Percentiles rank a stretch among this genome's conserved stretches.
Evolutionary conservation across 2,113 vertebrate genomes (phyloP).

Genomic region (Bufo bufo): DNA sequence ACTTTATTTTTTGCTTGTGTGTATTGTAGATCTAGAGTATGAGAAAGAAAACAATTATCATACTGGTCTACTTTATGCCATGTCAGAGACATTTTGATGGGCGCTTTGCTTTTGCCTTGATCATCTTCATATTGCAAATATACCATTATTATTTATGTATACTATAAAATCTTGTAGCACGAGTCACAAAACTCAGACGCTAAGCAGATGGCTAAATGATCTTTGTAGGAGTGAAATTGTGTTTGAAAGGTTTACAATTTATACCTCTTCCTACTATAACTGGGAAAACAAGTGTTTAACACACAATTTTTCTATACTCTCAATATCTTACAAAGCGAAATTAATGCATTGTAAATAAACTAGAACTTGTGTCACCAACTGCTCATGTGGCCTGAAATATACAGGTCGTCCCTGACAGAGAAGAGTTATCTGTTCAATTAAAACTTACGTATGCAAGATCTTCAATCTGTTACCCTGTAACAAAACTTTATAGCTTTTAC

Average conservation of each 20-base stretch:
- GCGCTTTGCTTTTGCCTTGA: background rate
- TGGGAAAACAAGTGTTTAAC: background rate
- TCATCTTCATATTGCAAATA: background rate
- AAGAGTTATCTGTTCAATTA: too few relatives aligned
- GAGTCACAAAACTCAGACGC: conserved; percentile 9
- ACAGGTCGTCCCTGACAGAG: background rate
- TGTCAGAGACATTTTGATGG: background rate
- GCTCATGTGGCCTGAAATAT: background rate
- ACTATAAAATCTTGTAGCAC: background rate
- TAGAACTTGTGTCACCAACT: background rate
- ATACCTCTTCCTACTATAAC: conserved; percentile 2
- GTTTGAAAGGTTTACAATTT: background rate
- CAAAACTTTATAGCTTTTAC: too few relatives aligned
- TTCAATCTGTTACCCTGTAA: too few relatives aligned
- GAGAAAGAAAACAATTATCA: background rate
- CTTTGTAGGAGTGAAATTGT: background rate
- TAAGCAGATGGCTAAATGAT: conserved; percentile 1
- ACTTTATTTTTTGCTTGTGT: too few relatives aligned
- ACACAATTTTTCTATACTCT: background rate
- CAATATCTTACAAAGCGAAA: background rate
- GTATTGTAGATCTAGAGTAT: too few relatives aligned
- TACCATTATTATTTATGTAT: conserved; percentile 4
- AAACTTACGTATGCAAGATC: too few relatives aligned
- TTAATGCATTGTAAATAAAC: background rate
- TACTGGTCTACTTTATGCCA: background rate